These are phyloP conservation scores for Theristus sp. DNA, from an alignment of 2,888 invertebrate genomes.

Conservation along the genomic window DNA sequence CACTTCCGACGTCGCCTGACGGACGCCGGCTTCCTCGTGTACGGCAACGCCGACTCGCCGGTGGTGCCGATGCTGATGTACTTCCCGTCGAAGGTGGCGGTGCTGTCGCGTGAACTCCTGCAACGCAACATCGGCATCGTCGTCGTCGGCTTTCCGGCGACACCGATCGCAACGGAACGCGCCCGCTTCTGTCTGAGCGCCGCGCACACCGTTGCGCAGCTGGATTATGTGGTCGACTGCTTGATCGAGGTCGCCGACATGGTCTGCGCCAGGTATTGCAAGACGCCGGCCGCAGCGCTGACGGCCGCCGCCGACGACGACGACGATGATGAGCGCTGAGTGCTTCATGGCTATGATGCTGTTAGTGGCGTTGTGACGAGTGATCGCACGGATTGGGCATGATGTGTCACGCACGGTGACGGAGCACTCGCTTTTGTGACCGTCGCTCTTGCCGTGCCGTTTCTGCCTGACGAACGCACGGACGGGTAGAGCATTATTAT, in stretches of 20 bases:
- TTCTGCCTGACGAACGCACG: too few relatives aligned
- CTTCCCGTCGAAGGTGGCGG: not conserved
- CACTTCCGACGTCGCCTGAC: slow-evolving; percentile 43
- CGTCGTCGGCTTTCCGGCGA: slow-evolving; percentile 93
- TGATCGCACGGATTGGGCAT: too few relatives aligned
- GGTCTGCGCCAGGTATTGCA: not conserved
- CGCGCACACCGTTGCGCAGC: slow-evolving; percentile 72
- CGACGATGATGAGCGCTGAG: not conserved
- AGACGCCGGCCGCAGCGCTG: not conserved
- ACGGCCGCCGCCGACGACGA: not conserved
- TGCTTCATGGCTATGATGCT: too few relatives aligned
- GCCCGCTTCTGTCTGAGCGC: slow-evolving; percentile 75
- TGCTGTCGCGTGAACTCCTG: slow-evolving; percentile 45
- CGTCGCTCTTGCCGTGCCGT: too few relatives aligned
- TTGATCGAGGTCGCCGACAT: not conserved
- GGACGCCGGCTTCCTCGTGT: slow-evolving; percentile 73
- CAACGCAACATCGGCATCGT: slow-evolving; percentile 68
- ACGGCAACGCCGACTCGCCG: slow-evolving; percentile 81
- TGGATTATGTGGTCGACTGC: slow-evolving; percentile 47
- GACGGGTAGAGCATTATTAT: too few relatives aligned
- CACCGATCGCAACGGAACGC: slow-evolving; percentile 73
- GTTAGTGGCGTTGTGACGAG: too few relatives aligned
- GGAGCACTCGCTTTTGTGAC: too few relatives aligned
- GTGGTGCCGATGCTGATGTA: slow-evolving; percentile 74
- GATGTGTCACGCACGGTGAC: too few relatives aligned